Conservation (phyloP, 2,113 vertebrate species). For the Zapornia atra region DNA sequence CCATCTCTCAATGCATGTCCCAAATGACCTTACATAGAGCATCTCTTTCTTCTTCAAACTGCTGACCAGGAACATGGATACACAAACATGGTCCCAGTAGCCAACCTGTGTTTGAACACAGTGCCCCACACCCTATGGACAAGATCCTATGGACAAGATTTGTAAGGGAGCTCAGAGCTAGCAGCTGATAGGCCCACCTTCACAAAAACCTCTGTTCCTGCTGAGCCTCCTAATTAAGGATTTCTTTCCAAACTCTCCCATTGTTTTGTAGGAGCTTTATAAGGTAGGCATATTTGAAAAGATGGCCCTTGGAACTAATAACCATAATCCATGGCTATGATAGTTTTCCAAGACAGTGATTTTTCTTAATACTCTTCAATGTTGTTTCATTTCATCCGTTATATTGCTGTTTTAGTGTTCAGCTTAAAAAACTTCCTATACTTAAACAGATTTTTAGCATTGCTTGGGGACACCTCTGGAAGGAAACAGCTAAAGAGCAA, state of each 20-base stretch:
- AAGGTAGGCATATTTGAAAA: not conserved
- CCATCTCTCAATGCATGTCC: not conserved
- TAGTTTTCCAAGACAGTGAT: not conserved
- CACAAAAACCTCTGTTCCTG: not conserved
- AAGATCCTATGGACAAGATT: not conserved
- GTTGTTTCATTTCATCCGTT: not conserved
- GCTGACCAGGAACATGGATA: not conserved
- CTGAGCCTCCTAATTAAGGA: not conserved
- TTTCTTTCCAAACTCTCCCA: not conserved
- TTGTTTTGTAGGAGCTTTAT: not conserved
- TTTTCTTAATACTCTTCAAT: not conserved
- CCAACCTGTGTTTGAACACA: not conserved
- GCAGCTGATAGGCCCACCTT: not conserved
- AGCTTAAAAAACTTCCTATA: not conserved
- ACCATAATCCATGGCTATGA: not conserved
- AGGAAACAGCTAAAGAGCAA: not conserved
- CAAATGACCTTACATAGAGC: not conserved
- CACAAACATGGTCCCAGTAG: no score
- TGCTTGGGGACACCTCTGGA: not conserved
- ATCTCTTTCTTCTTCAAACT: not conserved
- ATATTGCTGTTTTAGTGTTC: not conserved
- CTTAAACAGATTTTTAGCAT: not conserved
- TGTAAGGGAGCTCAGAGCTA: not conserved
- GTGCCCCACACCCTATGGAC: not conserved
- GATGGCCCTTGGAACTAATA: not conserved